These are phyloP conservation scores for Ceramica pisi DNA, from an alignment of 2,888 invertebrate genomes.

Conservation along the genomic window DNA sequence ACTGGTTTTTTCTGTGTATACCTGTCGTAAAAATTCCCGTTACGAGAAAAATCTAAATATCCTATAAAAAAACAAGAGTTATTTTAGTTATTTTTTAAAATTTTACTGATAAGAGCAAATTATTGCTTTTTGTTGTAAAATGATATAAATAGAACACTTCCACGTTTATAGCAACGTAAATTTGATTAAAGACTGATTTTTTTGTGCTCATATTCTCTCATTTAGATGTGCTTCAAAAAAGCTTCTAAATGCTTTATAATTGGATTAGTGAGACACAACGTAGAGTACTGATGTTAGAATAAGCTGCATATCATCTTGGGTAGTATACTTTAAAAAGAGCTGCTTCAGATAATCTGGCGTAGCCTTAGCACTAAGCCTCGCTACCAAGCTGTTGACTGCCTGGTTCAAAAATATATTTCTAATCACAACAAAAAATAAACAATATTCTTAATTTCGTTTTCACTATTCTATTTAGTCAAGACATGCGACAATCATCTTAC, in stretches of 20 bases:
- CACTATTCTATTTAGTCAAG: neutral
- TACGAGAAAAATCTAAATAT: neutral
- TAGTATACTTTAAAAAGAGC: neutral
- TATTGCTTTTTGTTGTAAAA: neutral
- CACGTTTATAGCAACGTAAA: neutral
- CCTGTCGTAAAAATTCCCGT: neutral
- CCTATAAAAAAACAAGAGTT: neutral
- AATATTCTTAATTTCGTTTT: conserved; percentile 8
- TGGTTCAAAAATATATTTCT: neutral
- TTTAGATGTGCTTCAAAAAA: too few species aligned
- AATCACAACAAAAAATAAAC: neutral
- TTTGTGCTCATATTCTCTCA: neutral
- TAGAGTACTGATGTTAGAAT: neutral
- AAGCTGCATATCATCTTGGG: neutral
- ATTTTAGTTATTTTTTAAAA: neutral
- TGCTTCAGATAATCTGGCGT: neutral
- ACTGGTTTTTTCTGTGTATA: neutral
- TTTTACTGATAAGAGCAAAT: conserved; percentile 23
- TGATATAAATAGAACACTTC: conserved; percentile 5
- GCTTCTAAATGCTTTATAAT: neutral
- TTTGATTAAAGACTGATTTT: neutral
- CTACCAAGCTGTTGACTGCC: neutral
- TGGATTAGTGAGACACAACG: neutral
- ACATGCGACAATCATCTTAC: conserved; percentile 13
- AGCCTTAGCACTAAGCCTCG: neutral